Evolutionary conservation across 2,888 invertebrate genomes (phyloP), one percentile per base, ranked within the genome.

Genomic region (Deroplatys truncata): DNA sequence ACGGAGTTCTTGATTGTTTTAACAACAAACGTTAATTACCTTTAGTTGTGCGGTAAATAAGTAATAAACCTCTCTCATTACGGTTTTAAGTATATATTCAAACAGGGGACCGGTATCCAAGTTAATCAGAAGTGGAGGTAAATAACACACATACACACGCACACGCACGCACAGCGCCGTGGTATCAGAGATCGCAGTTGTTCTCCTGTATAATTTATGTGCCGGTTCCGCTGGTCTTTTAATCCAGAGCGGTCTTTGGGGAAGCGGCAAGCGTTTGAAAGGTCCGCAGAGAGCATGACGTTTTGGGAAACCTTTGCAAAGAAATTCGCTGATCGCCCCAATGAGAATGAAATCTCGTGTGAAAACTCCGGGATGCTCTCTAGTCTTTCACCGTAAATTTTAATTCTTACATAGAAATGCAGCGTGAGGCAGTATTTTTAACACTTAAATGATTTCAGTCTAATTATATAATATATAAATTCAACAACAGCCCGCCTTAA

Each of bases 21-120:
- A 25, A n/a, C 85, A 85, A 85, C 85, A 85, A 85, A 85, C 85
- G 56, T 85, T 85, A 85, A 85, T 85, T 85, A 85, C 49, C 49
- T 35, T 85, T 85, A 85, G 56, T 85, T 31, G 49, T 43, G 86
- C 43, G 16, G 49, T 86, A 86, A 43, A 43, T 43, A 31, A 28
- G 29, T 43, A 43, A 28, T 31, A 86, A 31, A 15, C 16, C 86
- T 43, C 31, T 43, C 49, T 86, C 31, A 28, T 43, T 86, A 43
- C 43, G 20, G 35, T 43, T 28, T 43, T 72, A 72, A 72, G 56
- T 72, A 72, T 72, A 72, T 72, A 72, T 72, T 20, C 56, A 72
- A 72, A 72, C 56, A 72, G 56, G 15, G 56, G 56, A 72, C 56
- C 56, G 56, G 56, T 25, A 72, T 72, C 56, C 56, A 72, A 72